Conservation (phyloP, 2,113 vertebrate species). For the Carettochelys insculpta region DNA sequence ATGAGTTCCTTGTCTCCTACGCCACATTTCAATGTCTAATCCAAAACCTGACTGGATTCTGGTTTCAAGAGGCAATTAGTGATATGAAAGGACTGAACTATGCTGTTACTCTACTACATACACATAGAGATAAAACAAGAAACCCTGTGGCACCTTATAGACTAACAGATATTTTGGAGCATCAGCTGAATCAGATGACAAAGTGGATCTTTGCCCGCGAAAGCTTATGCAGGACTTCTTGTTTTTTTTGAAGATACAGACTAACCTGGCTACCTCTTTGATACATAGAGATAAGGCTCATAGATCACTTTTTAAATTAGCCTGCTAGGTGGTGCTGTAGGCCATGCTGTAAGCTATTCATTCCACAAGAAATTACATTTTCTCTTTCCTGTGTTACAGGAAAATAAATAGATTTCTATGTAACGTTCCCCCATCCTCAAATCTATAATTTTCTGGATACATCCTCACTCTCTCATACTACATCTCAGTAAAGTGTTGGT, state of each 20-base stretch:
- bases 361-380: not conserved
- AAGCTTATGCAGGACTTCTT: too few relatives aligned
- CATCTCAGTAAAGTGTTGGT: not conserved
- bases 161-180: too few relatives aligned
- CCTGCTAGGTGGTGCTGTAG: constrained; percentile 74
- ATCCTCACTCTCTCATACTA: not conserved
- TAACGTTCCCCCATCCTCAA: not conserved
- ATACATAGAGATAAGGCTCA: too few relatives aligned
- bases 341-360: constrained; percentile 27
- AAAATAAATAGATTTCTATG: not conserved
- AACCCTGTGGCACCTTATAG: too few relatives aligned
- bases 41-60: not conserved
- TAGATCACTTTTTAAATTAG: constrained; percentile 49
- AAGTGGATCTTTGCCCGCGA: too few relatives aligned
- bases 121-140: too few relatives aligned
- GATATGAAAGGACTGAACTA: not conserved
- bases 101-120: not conserved
- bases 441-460: not conserved
- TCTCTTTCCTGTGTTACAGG: not conserved
- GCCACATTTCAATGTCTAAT: not conserved
- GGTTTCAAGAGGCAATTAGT: not conserved
- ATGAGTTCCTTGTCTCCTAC: not conserved
- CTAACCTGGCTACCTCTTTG: too few relatives aligned
- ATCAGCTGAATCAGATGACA: too few relatives aligned
- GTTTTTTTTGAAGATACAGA: too few relatives aligned